phyloP scores from a whole-genome alignment of 2,797 vertebrate species.

The Heterohyrax brucei region DNA sequence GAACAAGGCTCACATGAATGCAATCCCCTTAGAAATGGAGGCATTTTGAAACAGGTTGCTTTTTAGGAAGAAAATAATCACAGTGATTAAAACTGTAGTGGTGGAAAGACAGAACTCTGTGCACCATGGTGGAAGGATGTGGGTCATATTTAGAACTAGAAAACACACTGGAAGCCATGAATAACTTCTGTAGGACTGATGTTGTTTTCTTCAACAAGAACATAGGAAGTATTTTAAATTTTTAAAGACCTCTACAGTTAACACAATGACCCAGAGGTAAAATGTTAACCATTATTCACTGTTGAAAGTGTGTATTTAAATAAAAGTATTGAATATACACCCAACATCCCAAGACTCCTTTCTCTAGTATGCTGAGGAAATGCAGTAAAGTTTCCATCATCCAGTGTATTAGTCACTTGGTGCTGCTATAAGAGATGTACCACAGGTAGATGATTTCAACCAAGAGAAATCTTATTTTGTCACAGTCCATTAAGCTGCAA shows the following conservation, averaged over 20 bases:
- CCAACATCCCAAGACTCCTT: background rate
- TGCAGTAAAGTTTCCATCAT: background rate
- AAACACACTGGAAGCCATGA: background rate
- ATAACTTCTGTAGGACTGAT: background rate
- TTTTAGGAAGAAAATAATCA: background rate
- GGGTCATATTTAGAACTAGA: background rate
- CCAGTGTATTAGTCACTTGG: background rate
- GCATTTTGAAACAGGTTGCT: background rate
- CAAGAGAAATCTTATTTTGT: no score
- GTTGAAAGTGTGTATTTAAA: background rate
- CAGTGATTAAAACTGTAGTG: background rate
- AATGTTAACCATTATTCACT: background rate
- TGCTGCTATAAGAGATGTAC: no score
- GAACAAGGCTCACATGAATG: background rate
- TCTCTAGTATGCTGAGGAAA: background rate
- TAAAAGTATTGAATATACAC: background rate
- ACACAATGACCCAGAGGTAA: background rate
- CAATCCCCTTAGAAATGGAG: background rate
- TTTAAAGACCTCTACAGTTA: slow-evolving; percentile 3
- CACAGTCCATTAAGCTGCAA: no score
- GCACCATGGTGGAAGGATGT: background rate
- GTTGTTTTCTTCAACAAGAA: background rate
- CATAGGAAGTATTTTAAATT: background rate
- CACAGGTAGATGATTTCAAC: no score
- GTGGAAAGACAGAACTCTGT: background rate